phyloP scores from a whole-genome alignment of 30 jellyfish, hydroid and myxozoan species.

The Aurelia sp. region DNA sequence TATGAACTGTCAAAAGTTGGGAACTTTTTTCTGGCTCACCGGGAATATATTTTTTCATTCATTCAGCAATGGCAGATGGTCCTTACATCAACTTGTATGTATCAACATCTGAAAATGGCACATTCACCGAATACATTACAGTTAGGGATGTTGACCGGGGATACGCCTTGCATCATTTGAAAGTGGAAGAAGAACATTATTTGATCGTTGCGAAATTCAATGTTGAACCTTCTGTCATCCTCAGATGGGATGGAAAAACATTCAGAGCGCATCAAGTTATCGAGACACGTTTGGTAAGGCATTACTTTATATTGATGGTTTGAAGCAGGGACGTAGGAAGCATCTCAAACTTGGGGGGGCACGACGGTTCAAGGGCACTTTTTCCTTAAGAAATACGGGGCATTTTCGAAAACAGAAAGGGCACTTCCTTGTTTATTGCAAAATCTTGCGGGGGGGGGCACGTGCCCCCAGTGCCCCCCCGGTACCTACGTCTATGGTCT shows the following conservation, averaged over 20 bases:
- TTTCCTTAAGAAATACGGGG: too few relatives aligned
- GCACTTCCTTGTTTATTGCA: too few relatives aligned
- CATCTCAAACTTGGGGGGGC: too few relatives aligned
- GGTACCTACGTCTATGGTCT: too few relatives aligned
- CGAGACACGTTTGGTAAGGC: slow-evolving; percentile 80
- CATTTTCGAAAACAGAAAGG: too few relatives aligned
- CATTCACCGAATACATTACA: slow-evolving; percentile 43
- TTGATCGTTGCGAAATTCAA: slow-evolving; percentile 84
- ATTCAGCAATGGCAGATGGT: slow-evolving; percentile 58
- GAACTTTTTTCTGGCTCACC: too few relatives aligned
- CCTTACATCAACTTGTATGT: slow-evolving; percentile 47
- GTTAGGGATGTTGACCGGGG: slow-evolving; percentile 59
- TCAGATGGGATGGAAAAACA: slow-evolving; percentile 95
- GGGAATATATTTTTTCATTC: too few relatives aligned
- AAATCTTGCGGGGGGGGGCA: too few relatives aligned
- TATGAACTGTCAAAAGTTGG: too few relatives aligned
- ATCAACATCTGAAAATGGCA: slow-evolving; percentile 9
- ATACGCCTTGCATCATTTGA: slow-evolving; percentile 79
- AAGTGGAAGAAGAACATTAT: slow-evolving; percentile 75
- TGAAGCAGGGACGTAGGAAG: too few relatives aligned
- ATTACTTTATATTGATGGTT: background rate
- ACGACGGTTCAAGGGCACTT: too few relatives aligned
- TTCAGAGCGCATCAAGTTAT: slow-evolving; percentile 75
- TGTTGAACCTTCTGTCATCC: slow-evolving; percentile 64
- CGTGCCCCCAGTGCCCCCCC: too few relatives aligned